Conservation (phyloP, 2,113 vertebrate genomes). For the pig (Sus scrofa) region T2T-Sscrofa CM000815.6:117023501-117024000, state of each 20-base stretch:
- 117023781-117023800: constrained; percentile 60
- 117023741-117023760: constrained; percentile 24
- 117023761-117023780: constrained; percentile 52
- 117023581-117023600: not conserved
- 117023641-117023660: not conserved
- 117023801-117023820: not conserved
- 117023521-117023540: not conserved
- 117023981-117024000: constrained; percentile 14
- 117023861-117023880: not conserved
- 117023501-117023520: not conserved
- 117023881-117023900: not conserved
- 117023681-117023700: not conserved
- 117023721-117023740: not conserved
- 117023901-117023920: not conserved
- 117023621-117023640: not conserved
- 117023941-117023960: not conserved
- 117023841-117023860: constrained; percentile 20
- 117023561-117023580: not conserved
- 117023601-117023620: not conserved
- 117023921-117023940: constrained; percentile 20
- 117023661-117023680: not conserved
- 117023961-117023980: not conserved
- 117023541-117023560: not conserved
- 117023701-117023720: not conserved
- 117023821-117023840: constrained; percentile 70